phyloP scores from a whole-genome alignment of 2,113 vertebrate genomes.

The Callocephalon fimbriatum region DNA sequence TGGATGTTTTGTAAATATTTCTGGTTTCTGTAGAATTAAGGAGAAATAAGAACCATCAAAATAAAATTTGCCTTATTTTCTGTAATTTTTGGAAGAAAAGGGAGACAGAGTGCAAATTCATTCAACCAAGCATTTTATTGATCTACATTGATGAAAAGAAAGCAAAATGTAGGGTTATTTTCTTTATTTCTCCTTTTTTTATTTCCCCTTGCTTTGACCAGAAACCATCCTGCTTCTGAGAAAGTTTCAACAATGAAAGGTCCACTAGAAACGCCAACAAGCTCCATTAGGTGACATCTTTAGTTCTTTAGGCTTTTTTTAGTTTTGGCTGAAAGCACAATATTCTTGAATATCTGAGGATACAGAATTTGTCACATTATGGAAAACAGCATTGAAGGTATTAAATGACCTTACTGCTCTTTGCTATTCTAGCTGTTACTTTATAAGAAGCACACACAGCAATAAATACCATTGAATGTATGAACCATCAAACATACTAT shows the following conservation, averaged over 20 bases:
- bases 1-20: conserved; percentile 16
- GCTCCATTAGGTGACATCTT: background rate
- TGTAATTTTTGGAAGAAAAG: background rate
- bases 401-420: background rate
- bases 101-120: background rate
- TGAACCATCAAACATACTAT: background rate
- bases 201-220: background rate
- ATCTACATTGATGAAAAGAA: background rate
- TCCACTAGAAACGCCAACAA: background rate
- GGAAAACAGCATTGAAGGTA: background rate
- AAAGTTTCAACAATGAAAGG: background rate
- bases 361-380: background rate
- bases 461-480: background rate
- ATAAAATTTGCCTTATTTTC: conserved; percentile 7
- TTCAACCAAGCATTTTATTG: background rate
- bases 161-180: background rate
- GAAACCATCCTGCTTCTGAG: background rate
- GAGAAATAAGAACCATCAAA: background rate
- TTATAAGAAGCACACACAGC: background rate
- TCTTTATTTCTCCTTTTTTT: background rate
- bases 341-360: background rate
- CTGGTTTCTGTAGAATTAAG: background rate
- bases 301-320: background rate
- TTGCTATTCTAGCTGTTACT: background rate
- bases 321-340: background rate